phyloP scores from a whole-genome alignment of 2,113 vertebrate species.

The Pampusana beccarii region DNA sequence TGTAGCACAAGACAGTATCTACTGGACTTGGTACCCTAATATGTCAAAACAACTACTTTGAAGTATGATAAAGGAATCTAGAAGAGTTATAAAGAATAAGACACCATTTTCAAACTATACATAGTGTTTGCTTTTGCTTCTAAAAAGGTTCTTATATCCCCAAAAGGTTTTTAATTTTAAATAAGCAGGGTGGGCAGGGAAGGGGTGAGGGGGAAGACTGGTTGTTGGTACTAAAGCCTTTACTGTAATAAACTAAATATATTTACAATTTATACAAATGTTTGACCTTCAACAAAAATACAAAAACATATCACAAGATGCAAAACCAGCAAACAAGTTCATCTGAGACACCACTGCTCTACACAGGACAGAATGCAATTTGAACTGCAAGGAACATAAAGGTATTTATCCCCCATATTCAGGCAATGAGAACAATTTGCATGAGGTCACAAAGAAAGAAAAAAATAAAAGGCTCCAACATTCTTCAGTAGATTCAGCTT shows the following conservation, averaged over 20 bases:
- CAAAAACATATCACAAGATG: slow-evolving; percentile 82
- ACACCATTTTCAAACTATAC: slow-evolving; percentile 57
- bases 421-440: slow-evolving; percentile 57
- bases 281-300: slow-evolving; percentile 86
- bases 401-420: slow-evolving; percentile 67
- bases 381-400: slow-evolving; percentile 74
- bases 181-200: slow-evolving; percentile 9
- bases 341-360: slow-evolving; percentile 74
- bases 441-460: slow-evolving; percentile 65
- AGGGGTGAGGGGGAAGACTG: slow-evolving; percentile 70
- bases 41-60: slow-evolving; percentile 34
- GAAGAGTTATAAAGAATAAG: slow-evolving; percentile 60
- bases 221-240: slow-evolving; percentile 89
- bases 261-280: slow-evolving; percentile 97
- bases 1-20: slow-evolving; percentile 58
- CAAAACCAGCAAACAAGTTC: slow-evolving; percentile 78
- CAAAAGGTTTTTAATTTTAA: slow-evolving; percentile 65
- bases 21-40: slow-evolving; percentile 27
- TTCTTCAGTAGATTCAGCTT: slow-evolving; percentile 63
- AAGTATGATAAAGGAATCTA: slow-evolving; percentile 51
- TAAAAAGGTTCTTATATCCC: slow-evolving; percentile 61
- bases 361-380: slow-evolving; percentile 72
- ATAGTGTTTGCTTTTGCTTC: slow-evolving; percentile 58
- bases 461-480: slow-evolving; percentile 45
- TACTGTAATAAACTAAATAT: slow-evolving; percentile 94